These are phyloP conservation scores for Bergia puertoricense DNA, from an alignment of 92 coral and sea anemone genomes.

Conservation along the genomic window DNA sequence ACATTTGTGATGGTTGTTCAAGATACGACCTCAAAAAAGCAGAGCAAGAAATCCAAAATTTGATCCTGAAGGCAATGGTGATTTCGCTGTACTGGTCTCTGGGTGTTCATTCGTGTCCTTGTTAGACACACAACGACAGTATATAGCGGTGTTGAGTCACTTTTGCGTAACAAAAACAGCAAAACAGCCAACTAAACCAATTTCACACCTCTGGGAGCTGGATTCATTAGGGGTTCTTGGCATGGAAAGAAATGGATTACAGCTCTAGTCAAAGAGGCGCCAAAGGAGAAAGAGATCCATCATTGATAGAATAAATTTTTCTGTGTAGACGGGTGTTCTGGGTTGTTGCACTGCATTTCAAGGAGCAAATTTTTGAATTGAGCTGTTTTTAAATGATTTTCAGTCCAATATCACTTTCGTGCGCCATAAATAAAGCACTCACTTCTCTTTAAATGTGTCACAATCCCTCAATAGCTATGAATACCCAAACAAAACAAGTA, in stretches of 20 bases:
- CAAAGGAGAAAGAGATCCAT: constrained; percentile 1
- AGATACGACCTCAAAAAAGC: neutral
- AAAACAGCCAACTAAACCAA: neutral
- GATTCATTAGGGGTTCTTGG: constrained; percentile 14
- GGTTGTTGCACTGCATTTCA: neutral
- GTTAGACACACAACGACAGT: constrained; percentile 4
- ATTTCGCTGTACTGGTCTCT: neutral
- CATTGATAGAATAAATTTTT: neutral
- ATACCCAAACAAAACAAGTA: constrained; percentile 26
- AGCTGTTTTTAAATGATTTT: neutral
- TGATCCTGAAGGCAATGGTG: neutral
- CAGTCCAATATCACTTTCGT: neutral
- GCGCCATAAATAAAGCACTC: neutral
- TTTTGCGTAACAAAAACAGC: constrained; percentile 4
- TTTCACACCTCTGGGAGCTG: constrained; percentile 27
- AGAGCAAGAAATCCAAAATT: neutral
- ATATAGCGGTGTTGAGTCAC: neutral
- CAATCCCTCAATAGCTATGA: constrained; percentile 17
- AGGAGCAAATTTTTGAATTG: neutral
- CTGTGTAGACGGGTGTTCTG: neutral
- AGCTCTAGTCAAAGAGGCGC: constrained; percentile 21
- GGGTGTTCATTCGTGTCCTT: constrained; percentile 3
- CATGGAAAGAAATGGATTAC: neutral
- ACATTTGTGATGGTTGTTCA: constrained; percentile 10
- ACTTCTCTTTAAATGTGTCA: constrained; percentile 1